phyloP scores from a whole-genome alignment of 1,140 invertebrate genomes.

The Marisa cornuarietis region DNA sequence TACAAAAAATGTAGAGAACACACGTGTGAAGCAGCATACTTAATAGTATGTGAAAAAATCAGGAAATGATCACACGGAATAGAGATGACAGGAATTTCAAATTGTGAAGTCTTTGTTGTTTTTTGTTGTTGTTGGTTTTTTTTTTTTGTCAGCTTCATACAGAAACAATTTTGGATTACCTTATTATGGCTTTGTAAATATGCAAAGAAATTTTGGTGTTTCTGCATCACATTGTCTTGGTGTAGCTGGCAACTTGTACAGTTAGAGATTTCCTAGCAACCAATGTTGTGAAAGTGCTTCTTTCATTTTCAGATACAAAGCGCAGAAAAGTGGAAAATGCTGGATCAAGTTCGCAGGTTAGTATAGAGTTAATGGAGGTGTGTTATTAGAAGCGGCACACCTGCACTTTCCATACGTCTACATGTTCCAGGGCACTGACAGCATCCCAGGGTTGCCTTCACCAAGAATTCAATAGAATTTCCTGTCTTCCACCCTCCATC shows the following conservation, averaged over 20 bases:
- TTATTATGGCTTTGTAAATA: not conserved
- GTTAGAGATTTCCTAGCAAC: not conserved
- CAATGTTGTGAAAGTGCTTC: conserved; percentile 8
- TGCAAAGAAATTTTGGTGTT: conserved; percentile 5
- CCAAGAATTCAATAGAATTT: not conserved
- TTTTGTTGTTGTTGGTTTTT: not conserved
- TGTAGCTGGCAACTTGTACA: too few species aligned
- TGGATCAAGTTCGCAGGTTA: conserved; percentile 61
- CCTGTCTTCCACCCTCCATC: not conserved
- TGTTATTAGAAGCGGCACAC: conserved; percentile 28
- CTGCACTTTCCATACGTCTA: conserved; percentile 8
- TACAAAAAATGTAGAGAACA: too few species aligned
- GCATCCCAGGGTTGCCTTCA: not conserved
- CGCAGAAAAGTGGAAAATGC: conserved; percentile 55
- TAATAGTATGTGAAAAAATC: not conserved
- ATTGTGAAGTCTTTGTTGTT: not conserved
- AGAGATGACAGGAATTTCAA: not conserved
- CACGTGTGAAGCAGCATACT: too few species aligned
- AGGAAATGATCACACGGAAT: not conserved
- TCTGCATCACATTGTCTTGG: too few species aligned
- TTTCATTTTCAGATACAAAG: conserved; percentile 55
- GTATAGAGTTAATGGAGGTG: conserved; percentile 53
- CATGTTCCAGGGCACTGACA: not conserved
- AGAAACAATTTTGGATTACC: not conserved
- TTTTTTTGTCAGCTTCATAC: not conserved